A percentile compares a stretch with the other conserved stretches of the same genome.
These are phyloP conservation scores for Sebastiscus albofasciatus DNA, from an alignment of 2,797 vertebrate genomes.

Conservation along the genomic window DNA sequence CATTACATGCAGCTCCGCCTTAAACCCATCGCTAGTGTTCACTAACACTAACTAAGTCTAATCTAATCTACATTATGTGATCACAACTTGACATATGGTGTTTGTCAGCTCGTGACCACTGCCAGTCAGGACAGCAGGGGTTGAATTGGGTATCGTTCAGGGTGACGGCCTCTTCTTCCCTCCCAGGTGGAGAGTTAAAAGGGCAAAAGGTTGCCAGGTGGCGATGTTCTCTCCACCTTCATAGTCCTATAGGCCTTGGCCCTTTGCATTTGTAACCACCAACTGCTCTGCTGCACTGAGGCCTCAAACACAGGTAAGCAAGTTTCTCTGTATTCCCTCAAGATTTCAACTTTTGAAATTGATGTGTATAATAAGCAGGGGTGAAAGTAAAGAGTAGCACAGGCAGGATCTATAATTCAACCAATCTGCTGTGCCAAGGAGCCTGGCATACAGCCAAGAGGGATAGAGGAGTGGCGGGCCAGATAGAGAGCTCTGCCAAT, in stretches of 20 bases:
- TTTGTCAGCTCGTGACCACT: slow-evolving; percentile 50
- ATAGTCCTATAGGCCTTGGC: slow-evolving; percentile 36
- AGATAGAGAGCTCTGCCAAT: slow-evolving; percentile 62
- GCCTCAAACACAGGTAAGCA: slow-evolving; percentile 66
- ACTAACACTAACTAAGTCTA: slow-evolving; percentile 4
- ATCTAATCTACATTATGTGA: slow-evolving; percentile 49
- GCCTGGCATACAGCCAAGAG: slow-evolving; percentile 61
- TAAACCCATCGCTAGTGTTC: slow-evolving; percentile 47
- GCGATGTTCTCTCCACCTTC: slow-evolving; percentile 69
- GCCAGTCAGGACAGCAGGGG: slow-evolving; percentile 59
- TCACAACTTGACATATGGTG: slow-evolving; percentile 70
- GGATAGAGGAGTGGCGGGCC: slow-evolving; percentile 60
- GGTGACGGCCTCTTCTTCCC: slow-evolving; percentile 34
- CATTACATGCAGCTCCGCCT: neutral
- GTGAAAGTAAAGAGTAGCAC: slow-evolving; percentile 65
- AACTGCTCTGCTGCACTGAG: slow-evolving; percentile 62
- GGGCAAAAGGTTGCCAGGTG: slow-evolving; percentile 64
- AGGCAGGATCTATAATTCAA: slow-evolving; percentile 65
- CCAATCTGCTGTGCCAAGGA: slow-evolving; percentile 64
- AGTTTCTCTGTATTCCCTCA: slow-evolving; percentile 56
- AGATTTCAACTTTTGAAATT: slow-evolving; percentile 59
- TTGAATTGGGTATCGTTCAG: slow-evolving; percentile 29
- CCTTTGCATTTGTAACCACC: slow-evolving; percentile 57
- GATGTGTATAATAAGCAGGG: slow-evolving; percentile 55
- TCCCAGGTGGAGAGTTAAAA: slow-evolving; percentile 56